Evolutionary conservation across 2,888 invertebrate genomes (phyloP), one percentile per base, ranked within the genome.

Genomic region (Microctonus brassicae): DNA sequence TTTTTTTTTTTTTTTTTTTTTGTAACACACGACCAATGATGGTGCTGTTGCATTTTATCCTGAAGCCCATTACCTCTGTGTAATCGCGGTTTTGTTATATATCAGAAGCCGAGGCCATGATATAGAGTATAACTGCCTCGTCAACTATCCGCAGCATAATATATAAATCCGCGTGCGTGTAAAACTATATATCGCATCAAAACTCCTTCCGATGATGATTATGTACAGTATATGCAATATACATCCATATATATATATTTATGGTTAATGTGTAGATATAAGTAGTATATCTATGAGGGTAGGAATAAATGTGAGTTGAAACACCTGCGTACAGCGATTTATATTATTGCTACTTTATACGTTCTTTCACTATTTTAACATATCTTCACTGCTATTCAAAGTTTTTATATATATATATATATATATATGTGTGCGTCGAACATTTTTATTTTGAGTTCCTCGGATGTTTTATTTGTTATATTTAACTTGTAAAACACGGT

Each of bases 11-110:
- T 47, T 7, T 7, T 47, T 1, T 17, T 47, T 1, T 17, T 47
- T 47, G 47, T 47, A 47, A 6, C n/a, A 20, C 47, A 17, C 17
- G 47, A 1, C 20, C 20, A 20, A 17, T 47, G 20, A 1, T 47
- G 47, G 6, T 39, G 39, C n/a, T 47, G 47, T 47, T 47, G 47
- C 47, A 47, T 20, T 47, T 36, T 67, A 60, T 20, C 33, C 29
- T 57, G 24, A 47, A 52, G 42, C 63, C 62, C 47, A 34, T 39
- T 42, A 58, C 33, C 52, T 33, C 26, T 9, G 1, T 58, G 47
- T 73, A 71, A 69, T 69, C 75, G 78, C 75, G 76, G 64, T 72
- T 72, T 73, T 65, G 60, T 71, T 69, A 57, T 20, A 47, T 58
- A 62, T 53, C 69, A 53, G 60, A 33, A 62, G 39, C 33, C 47